A percentile compares a stretch with the other conserved stretches of the same genome.
Conservation (phyloP, 2,113 vertebrate genomes). For the Brienomyrus brachyistius region DNA sequence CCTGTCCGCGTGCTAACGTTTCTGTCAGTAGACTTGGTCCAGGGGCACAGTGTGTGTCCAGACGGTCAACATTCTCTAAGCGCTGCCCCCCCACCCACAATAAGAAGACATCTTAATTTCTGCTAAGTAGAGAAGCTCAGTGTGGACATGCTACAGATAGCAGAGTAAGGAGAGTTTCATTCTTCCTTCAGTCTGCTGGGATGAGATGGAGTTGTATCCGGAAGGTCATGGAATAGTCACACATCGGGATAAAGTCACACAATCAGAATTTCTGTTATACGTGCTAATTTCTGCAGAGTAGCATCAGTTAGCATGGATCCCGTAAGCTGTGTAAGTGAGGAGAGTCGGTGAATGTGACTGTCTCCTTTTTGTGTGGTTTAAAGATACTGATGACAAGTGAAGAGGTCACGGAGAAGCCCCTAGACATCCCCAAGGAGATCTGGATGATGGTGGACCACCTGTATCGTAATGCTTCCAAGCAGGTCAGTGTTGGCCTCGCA, state of each 20-base stretch:
- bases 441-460: conserved; percentile 96
- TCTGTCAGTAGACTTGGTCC: neutral
- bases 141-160: neutral
- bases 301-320: neutral
- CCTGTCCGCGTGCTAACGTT: too few relatives aligned
- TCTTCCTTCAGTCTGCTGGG: neutral
- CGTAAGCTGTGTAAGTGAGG: neutral
- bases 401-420: conserved; percentile 61
- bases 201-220: neutral
- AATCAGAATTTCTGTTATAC: neutral
- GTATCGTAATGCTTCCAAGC: conserved; percentile 73
- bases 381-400: conserved; percentile 57
- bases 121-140: neutral
- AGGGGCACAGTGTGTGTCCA: neutral
- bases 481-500: conserved; percentile 59
- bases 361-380: conserved; percentile 6
- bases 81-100: neutral
- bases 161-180: neutral
- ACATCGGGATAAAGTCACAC: neutral
- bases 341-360: neutral
- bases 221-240: neutral
- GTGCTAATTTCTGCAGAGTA: neutral
- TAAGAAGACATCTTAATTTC: neutral
- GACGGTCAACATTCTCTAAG: neutral
- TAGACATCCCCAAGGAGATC: conserved; percentile 89